Evolutionary conservation across 1,140 invertebrate genomes (phyloP).

Genomic region (Cryptotermes secundus): DNA sequence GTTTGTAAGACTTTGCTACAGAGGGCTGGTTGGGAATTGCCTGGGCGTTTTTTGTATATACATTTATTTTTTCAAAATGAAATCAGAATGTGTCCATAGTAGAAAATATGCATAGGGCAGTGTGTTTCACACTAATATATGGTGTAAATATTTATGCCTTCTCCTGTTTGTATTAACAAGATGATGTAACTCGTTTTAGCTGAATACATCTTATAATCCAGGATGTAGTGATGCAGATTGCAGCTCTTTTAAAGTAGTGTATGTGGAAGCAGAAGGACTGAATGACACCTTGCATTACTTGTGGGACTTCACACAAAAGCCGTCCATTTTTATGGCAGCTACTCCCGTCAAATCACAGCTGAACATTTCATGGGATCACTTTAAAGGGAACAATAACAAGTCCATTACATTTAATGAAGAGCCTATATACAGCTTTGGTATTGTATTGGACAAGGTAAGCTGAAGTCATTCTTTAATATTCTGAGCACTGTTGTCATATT

Average conservation of each 20-base stretch:
- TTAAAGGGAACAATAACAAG: constrained; percentile 39
- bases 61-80: no score
- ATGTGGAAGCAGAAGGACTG: constrained; percentile 52
- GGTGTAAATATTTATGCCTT: no score
- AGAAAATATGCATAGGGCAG: no score
- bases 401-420: constrained; percentile 50
- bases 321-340: constrained; percentile 53
- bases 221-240: constrained; percentile 37
- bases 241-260: constrained; percentile 47
- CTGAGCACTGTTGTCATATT: no score
- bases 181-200: not conserved
- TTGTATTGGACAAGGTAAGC: constrained; percentile 56
- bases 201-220: constrained; percentile 23
- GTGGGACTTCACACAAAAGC: constrained; percentile 59
- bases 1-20: no score
- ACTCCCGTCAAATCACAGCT: constrained; percentile 49
- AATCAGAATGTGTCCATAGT: no score
- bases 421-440: constrained; percentile 54
- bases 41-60: no score
- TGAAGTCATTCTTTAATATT: no score
- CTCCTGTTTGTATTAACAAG: no score
- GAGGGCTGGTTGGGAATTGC: no score
- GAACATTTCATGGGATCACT: constrained; percentile 50
- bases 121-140: no score
- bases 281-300: constrained; percentile 59